Percentiles rank a stretch among this genome's conserved stretches.
These are phyloP conservation scores for Aradophagus sp. DNA, from an alignment of 1,140 invertebrate genomes.

Conservation along the genomic window DNA sequence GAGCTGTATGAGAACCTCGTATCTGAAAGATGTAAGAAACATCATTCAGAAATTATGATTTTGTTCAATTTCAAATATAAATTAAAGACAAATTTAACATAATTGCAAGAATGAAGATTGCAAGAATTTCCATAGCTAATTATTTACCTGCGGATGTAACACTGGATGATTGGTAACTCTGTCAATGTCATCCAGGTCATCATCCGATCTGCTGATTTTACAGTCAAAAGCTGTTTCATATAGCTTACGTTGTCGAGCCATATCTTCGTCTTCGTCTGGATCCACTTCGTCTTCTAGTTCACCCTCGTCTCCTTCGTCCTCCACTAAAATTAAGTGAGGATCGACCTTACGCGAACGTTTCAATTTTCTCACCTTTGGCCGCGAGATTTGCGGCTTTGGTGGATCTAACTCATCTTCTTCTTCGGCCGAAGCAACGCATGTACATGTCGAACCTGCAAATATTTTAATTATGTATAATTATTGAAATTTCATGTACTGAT, in stretches of 20 bases:
- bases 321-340: slow-evolving; percentile 67
- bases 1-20: slow-evolving; percentile 56
- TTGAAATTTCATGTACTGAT: too few species aligned
- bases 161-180: slow-evolving; percentile 87
- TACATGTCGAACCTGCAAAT: slow-evolving; percentile 77
- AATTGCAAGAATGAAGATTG: too few species aligned
- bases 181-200: slow-evolving; percentile 87
- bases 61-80: slow-evolving; percentile 1
- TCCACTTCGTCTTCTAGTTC: slow-evolving; percentile 67
- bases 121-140: too few species aligned
- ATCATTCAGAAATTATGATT: slow-evolving; percentile 23
- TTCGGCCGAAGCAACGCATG: slow-evolving; percentile 77
- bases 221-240: slow-evolving; percentile 94
- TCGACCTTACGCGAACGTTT: slow-evolving; percentile 70
- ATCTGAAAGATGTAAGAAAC: too few species aligned
- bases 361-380: slow-evolving; percentile 70
- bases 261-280: slow-evolving; percentile 74
- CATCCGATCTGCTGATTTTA: slow-evolving; percentile 86
- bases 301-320: slow-evolving; percentile 67
- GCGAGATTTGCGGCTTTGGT: slow-evolving; percentile 75
- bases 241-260: slow-evolving; percentile 83
- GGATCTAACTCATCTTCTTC: slow-evolving; percentile 77
- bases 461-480: too few species aligned
- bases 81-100: too few species aligned
- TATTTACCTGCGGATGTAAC: slow-evolving; percentile 77